Conservation (phyloP, 2,113 vertebrate genomes). For the Amblyornis subalaris region DNA sequence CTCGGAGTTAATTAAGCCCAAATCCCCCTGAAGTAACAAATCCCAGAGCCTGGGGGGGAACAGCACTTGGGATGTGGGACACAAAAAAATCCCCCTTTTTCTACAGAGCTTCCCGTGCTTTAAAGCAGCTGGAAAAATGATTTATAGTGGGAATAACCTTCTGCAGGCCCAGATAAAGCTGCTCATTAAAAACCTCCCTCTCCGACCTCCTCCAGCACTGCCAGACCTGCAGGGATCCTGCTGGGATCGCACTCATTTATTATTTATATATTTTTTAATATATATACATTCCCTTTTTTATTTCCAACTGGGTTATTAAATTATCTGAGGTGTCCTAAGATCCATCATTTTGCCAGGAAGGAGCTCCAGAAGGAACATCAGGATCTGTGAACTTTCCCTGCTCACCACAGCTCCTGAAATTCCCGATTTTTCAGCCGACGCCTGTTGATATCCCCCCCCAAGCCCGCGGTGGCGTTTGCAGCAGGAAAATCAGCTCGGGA, state of each 20-base stretch:
- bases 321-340: not conserved
- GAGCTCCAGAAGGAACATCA: not conserved
- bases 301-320: not conserved
- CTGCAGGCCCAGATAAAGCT: not conserved
- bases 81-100: not conserved
- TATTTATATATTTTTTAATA: not conserved
- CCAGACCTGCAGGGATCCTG: not conserved
- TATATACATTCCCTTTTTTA: not conserved
- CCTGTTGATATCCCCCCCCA: not conserved
- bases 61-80: not conserved
- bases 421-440: not conserved
- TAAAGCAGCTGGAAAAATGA: not conserved
- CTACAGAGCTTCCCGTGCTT: not conserved
- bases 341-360: not conserved
- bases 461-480: not conserved
- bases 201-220: accelerated
- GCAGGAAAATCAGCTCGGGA: not conserved
- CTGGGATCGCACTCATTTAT: not conserved
- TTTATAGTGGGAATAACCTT: accelerated
- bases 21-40: not conserved
- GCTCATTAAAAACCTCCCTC: not conserved
- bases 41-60: not conserved
- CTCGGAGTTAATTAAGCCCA: accelerated
- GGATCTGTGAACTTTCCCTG: not conserved
- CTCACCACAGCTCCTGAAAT: not conserved